Evolutionary conservation across 2,797 vertebrate genomes (phyloP).

Genomic region (Sibirionetta formosa): DNA sequence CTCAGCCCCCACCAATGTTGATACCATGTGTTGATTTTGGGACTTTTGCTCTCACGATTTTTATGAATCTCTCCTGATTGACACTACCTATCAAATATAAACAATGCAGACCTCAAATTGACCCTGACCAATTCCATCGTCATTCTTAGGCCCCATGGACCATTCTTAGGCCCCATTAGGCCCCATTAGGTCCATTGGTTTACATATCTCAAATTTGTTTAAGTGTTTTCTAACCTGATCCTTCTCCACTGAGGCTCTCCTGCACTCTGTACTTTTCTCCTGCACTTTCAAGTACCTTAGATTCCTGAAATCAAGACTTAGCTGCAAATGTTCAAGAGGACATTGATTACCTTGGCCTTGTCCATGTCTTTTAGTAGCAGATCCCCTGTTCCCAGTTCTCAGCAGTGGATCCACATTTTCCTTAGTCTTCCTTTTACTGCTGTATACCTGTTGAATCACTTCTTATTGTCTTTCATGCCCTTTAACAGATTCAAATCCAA

Average conservation of each 20-base stretch:
- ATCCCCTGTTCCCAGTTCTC: background rate
- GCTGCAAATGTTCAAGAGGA: background rate
- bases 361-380: background rate
- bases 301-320: background rate
- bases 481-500: background rate
- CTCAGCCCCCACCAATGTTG: no score
- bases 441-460: background rate
- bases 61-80: background rate
- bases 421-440: background rate
- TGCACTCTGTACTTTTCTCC: background rate
- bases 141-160: fast-evolving
- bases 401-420: background rate
- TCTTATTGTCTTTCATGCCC: background rate
- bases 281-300: background rate
- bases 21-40: no score
- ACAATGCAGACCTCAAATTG: background rate
- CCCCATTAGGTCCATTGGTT: background rate
- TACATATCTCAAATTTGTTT: background rate
- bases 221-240: background rate
- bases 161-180: fast-evolving
- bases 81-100: background rate
- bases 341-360: background rate
- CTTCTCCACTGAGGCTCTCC: background rate
- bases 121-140: fast-evolving
- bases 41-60: background rate